Evolutionary conservation across 2,888 invertebrate species (phyloP).

Genomic region (Byasa hedistus): DNA sequence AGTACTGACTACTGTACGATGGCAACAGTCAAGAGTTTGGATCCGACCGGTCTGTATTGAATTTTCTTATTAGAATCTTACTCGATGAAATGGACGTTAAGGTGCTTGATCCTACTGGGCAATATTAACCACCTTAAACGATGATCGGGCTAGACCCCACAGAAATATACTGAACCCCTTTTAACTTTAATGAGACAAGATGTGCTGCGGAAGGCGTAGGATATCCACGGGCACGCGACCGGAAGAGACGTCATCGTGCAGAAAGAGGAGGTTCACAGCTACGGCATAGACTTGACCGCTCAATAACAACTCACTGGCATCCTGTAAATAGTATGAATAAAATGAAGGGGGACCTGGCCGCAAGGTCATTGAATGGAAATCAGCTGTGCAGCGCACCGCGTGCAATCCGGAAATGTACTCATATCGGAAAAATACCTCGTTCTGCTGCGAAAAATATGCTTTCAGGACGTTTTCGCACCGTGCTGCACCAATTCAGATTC

Average conservation of each 20-base stretch:
- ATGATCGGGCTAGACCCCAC: conserved; percentile 74
- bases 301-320: conserved; percentile 51
- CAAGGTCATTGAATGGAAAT: conserved; percentile 72
- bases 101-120: conserved; percentile 69
- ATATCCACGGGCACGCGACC: conserved; percentile 69
- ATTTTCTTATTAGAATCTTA: conserved; percentile 48
- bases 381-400: conserved; percentile 69
- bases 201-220: conserved; percentile 73
- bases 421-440: conserved; percentile 37
- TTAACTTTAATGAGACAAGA: conserved; percentile 52
- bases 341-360: conserved; percentile 56
- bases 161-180: conserved; percentile 62
- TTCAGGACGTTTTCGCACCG: conserved; percentile 36
- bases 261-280: conserved; percentile 64
- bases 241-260: conserved; percentile 72
- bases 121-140: conserved; percentile 51
- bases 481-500: conserved; percentile 41
- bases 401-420: conserved; percentile 63
- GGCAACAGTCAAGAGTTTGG: conserved; percentile 49
- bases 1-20: conserved; percentile 45
- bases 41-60: conserved; percentile 50
- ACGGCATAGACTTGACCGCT: conserved; percentile 43
- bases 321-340: conserved; percentile 69
- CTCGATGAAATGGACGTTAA: conserved; percentile 46
- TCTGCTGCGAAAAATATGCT: conserved; percentile 37